Evolutionary conservation across 1,140 invertebrate genomes (phyloP), one percentile per base, ranked within the genome.

Genomic region (Camponotus vicinus): DNA sequence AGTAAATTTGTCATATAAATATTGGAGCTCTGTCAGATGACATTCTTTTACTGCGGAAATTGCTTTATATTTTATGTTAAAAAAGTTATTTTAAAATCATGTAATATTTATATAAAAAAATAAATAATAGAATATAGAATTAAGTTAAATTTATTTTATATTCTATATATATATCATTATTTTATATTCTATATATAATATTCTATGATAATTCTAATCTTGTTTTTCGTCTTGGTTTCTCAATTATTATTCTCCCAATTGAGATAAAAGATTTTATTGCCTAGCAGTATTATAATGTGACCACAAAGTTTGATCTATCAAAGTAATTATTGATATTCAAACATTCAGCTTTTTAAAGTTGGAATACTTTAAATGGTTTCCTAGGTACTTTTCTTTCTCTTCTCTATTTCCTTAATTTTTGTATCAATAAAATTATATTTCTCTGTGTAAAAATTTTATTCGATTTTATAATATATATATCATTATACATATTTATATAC

Each of bases 291-390:
- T 64, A 78, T 11, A 27, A 32, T 42, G 49, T 66, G 32, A 66
- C 21, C 27, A 6, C 21, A 13, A 76, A 76, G 15, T 76, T 76
- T 78, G 61, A 78, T 77, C 21, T 77, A 21, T 18, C 6, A 27
- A 18, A 77, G 32, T 77, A 61, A 64, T 78, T 34, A 66, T 21
- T 77, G 40, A 64, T n/a, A 34, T 21, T 66, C 6, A 37, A 49
- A 37, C 59, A 61, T 66, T 15, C 40, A 27, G 11, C 49, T 66
- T 78, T 42, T 61, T 66, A 11, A 49, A 78, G 40, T 42, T 49
- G 27, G 3, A 49, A 18, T 78, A 63, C 8, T 63, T 77, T 64
- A 49, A 78, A 59, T n/a, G 18, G 11, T 78, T n/a, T 11, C 13
- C 32, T 7, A 34, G 6, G 8, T 59, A 55, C 18, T 5, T 55